A percentile compares a stretch with the other conserved stretches of the same genome.
Conservation (phyloP, 2,888 invertebrate species). For the Hypsopygia costalis region DNA sequence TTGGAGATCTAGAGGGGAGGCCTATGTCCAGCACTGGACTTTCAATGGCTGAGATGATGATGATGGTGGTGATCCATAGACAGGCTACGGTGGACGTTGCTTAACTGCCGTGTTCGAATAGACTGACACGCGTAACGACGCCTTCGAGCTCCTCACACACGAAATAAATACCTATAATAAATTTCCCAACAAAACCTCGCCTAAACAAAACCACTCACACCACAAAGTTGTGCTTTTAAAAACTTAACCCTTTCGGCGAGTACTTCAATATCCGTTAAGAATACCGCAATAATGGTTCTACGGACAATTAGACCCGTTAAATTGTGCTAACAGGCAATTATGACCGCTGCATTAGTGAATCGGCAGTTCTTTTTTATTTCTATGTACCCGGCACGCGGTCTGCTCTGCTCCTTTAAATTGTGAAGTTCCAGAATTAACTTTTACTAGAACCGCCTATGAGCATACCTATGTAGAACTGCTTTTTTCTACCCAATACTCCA, state of each 20-base stretch:
- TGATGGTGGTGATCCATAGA: no score
- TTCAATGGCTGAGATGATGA: no score
- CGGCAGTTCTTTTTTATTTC: constrained; percentile 13
- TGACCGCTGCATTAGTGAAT: constrained; percentile 16
- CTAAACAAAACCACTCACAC: background rate
- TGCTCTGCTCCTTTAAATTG: constrained; percentile 10
- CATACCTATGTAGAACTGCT: no score
- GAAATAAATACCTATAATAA: constrained; percentile 4
- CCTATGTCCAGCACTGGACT: no score
- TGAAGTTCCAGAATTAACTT: background rate
- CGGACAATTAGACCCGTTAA: constrained; percentile 8
- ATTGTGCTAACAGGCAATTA: constrained; percentile 15
- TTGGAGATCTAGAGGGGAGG: no score
- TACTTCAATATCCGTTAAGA: constrained; percentile 5
- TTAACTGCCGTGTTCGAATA: no score
- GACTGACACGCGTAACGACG: no score
- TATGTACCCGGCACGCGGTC: constrained; percentile 8
- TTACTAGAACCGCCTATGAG: background rate
- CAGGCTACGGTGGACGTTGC: no score
- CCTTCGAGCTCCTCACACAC: no score
- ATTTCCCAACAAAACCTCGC: background rate
- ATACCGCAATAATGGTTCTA: constrained; percentile 8
- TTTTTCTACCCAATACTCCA: no score
- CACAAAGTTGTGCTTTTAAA: background rate
- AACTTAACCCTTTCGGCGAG: constrained; percentile 4